Conservation (phyloP, 2,113 vertebrate species). For the Platysternon megacephalum region DNA sequence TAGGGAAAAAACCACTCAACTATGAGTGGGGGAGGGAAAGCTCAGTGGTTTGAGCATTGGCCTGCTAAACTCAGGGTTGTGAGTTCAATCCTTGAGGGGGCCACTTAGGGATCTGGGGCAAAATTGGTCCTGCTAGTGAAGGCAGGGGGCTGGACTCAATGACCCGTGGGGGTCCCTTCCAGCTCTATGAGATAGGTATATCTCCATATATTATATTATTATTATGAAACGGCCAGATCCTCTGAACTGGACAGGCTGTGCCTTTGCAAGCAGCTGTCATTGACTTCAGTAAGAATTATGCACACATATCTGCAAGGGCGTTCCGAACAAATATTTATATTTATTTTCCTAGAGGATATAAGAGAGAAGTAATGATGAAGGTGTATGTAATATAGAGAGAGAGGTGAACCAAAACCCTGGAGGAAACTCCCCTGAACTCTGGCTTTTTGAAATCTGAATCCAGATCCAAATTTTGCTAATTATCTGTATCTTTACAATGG, state of each 20-base stretch:
- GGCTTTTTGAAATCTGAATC: not conserved
- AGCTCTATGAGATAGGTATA: no score
- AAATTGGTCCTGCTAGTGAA: no score
- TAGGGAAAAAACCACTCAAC: not conserved
- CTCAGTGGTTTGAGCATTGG: no score
- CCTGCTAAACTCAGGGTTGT: no score
- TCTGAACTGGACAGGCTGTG: not conserved
- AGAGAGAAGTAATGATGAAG: not conserved
- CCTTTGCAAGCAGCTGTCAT: not conserved
- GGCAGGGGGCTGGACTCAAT: no score
- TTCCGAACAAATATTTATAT: not conserved
- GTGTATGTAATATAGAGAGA: not conserved
- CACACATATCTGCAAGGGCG: not conserved
- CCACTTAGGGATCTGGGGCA: no score
- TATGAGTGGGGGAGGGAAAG: no score
- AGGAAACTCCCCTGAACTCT: not conserved
- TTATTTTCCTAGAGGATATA: not conserved
- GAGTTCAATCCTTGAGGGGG: no score
- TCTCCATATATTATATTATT: no score
- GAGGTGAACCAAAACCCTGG: not conserved
- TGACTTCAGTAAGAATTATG: not conserved
- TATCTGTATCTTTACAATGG: not conserved
- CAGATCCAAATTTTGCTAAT: fast-evolving
- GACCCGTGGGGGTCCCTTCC: no score
- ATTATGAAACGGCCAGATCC: not conserved